phyloP scores from a whole-genome alignment of 2,797 vertebrate genomes.

The Hydrolagus colliei region DNA sequence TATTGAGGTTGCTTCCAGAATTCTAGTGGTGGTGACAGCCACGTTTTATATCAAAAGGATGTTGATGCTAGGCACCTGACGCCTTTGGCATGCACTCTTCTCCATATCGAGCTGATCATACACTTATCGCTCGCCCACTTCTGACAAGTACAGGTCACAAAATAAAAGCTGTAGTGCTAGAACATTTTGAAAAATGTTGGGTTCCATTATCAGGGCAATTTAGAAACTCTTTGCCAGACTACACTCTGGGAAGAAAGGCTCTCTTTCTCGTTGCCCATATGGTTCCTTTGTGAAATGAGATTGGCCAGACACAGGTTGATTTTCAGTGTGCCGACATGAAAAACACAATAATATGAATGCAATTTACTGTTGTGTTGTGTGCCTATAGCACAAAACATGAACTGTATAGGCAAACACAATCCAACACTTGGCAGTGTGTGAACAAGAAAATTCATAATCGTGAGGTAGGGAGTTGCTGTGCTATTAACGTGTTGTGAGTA shows the following conservation, averaged over 20 bases:
- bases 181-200: conserved; percentile 6
- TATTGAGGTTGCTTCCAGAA: neutral
- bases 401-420: neutral
- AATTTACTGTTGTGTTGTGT: no score
- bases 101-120: neutral
- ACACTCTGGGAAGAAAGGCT: no score
- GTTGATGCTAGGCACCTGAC: no score
- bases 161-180: neutral
- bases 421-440: neutral
- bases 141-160: neutral
- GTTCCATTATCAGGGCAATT: neutral
- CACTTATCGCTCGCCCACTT: neutral
- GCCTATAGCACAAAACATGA: no score
- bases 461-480: no score
- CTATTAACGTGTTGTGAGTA: no score
- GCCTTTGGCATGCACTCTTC: neutral
- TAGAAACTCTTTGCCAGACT: neutral
- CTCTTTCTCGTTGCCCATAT: no score
- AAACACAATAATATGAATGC: neutral
- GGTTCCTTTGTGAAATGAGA: neutral
- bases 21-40: neutral
- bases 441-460: no score
- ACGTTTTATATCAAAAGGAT: neutral
- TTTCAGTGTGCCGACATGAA: neutral
- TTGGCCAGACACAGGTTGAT: neutral